Evolutionary conservation across 1,140 invertebrate species (phyloP), one percentile per base, ranked within the genome.

Genomic region (Tigriopus japonicus): DNA sequence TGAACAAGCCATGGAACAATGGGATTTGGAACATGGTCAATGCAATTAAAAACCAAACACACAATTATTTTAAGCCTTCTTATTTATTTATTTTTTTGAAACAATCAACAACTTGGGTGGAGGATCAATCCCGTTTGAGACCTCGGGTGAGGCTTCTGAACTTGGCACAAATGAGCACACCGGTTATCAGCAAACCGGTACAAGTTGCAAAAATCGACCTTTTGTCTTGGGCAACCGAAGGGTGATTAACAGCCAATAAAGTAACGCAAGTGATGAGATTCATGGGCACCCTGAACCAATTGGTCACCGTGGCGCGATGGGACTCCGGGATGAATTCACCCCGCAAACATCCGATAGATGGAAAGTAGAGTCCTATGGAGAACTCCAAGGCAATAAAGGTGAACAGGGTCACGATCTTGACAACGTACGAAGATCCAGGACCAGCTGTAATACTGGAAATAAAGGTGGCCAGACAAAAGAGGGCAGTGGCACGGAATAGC

Each of bases 311-410:
- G 5, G 79, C 76, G 52, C 79, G 69, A n/a, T 73, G 68, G 21
- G 75, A 71, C 70, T 83, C 81, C 9, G 81, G 80, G n/a, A 83
- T 73, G 56, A 80, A 76, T 68, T 77, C n/a, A 51, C 80, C 78
- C 58, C 81, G 72, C 63, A 84, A 71, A 59, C 75, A 80, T 10
- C 76, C 74, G 64, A 83, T 76, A 1, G 79, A 69, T 15, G 79
- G 79, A 67, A 74, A 78, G 66, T 80, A 80, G 23, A 76, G 68
- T 10, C 72, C 72, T 45, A 70, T 64, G 17, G 43, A 55, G 14
- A 79, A 66, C 69, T 84, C 82, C 67, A 81, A 76, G 5, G 80
- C 42, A 12, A 84, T 67, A 69, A 84, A 84, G 10, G 76, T 72
- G n/a, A 71, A 43, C 63, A 79, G 81, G 28, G 80, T n/a, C 17